These are phyloP conservation scores for Eolophus roseicapilla DNA, from an alignment of 2,113 vertebrate genomes.

Conservation along the genomic window DNA sequence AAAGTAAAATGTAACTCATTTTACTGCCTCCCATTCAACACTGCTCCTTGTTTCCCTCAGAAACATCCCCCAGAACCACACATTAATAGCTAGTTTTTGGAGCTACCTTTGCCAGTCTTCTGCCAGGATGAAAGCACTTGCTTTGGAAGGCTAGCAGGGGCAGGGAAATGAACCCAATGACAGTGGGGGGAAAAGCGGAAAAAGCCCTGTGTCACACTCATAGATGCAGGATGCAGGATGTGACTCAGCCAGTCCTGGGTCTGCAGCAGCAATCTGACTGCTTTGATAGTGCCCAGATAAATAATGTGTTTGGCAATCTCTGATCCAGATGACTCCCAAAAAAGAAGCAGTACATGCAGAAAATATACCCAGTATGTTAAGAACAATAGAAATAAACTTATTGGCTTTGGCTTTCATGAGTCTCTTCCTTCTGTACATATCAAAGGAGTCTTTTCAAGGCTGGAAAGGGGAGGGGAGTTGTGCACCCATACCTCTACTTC, in stretches of 20 bases:
- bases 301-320: not conserved
- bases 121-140: not conserved
- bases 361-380: not conserved
- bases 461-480: not conserved
- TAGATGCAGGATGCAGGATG: not conserved
- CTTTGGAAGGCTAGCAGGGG: not conserved
- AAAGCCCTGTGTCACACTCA: not conserved
- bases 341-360: not conserved
- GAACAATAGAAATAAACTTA: not conserved
- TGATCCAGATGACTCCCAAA: rapidly evolving
- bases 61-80: rapidly evolving
- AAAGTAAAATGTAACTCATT: not conserved
- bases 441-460: not conserved
- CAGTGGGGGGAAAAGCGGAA: not conserved
- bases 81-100: not conserved
- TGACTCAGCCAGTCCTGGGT: not conserved
- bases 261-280: not conserved
- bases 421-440: not conserved
- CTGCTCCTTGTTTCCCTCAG: not conserved
- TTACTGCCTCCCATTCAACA: not conserved
- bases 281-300: not conserved
- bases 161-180: rapidly evolving
- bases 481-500: not conserved
- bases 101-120: not conserved
- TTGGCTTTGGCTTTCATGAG: not conserved